Percentiles rank a stretch among this genome's conserved stretches.
Conservation (phyloP, 2,113 vertebrate genomes). For the Sturnira hondurensis region DNA sequence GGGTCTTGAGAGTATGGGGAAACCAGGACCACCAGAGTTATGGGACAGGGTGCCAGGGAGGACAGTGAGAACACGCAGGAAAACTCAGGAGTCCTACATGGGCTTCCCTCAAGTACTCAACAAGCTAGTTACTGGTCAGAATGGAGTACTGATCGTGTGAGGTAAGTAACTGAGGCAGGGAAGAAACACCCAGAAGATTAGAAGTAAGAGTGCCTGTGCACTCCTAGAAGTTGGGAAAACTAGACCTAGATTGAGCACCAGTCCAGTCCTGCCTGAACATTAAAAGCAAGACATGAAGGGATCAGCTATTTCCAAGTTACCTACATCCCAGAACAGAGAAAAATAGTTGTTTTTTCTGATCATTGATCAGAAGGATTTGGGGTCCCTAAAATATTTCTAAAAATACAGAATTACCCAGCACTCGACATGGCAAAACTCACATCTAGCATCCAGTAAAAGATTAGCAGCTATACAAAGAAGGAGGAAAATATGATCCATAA, state of each 20-base stretch:
- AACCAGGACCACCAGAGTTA: not conserved
- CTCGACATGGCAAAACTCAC: not conserved
- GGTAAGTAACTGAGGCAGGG: not conserved
- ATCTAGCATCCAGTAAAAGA: not conserved
- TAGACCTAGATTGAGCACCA: not conserved
- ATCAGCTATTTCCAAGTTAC: not conserved
- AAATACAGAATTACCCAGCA: not conserved
- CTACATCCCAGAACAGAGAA: not conserved
- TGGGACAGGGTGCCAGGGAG: too few relatives aligned
- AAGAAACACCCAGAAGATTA: not conserved
- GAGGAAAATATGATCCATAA: not conserved
- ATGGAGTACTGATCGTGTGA: too few relatives aligned
- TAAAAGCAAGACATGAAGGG: not conserved
- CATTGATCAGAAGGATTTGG: too few relatives aligned
- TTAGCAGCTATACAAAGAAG: not conserved
- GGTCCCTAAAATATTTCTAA: not conserved
- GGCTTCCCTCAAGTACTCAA: not conserved
- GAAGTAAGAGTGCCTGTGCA: rapidly evolving
- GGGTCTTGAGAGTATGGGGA: not conserved
- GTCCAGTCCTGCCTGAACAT: not conserved
- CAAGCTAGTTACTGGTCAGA: not conserved
- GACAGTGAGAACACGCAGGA: not conserved
- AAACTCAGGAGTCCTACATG: not conserved
- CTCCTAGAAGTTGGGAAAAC: not conserved
- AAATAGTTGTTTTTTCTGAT: too few relatives aligned